Base-by-base conservation (phyloP, 2,888 invertebrate species). In the Rotaria magnacalcarata region DNA sequence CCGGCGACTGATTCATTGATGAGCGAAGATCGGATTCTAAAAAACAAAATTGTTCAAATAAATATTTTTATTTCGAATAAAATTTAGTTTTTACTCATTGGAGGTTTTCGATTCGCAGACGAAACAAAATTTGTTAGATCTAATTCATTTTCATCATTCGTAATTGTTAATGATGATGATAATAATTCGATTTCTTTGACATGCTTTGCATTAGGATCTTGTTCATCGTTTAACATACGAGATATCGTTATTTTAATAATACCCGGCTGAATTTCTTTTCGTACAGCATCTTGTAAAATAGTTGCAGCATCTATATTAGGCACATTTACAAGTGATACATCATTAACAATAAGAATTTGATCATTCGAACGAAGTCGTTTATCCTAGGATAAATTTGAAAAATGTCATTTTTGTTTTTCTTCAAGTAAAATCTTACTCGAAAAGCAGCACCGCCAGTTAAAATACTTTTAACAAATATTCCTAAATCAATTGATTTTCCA, bases 401-500 rank as follows among this genome's bases (percentile, higher is more conserved):
- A 41, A 75, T 27, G 2, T 19, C 11, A 19, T 3, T 54, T 54
- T 52, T 19, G 0, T 34, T 34, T 34, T 34, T 34, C 34, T 34
- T 34, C 34, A 34, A 34, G 34, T 34, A 34, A 34, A 34, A 34
- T 54, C 24, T 84, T 84, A 84, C 84, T 56, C 56, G 41, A 52
- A 43, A 58, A 60, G 87, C 87, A 8, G 87, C 87, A 19, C 87
- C 87, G 34, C 87, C 87, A 11, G 80, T 87, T 27, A 87, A 52
- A 27, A 87, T 84, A 84, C 47, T 85, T 74, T 85, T 85, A 24
- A 87, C 85, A 85, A 84, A 87, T n/a, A 87, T 85, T 84, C 87
- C 87, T 47, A 85, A 67, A 84, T 87, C 87, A 34, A 84, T 58
- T 56, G 67, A 74, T 24, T 84, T 52, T 41, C 67, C 86, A 27